Base-by-base conservation (phyloP, 2,888 invertebrate genomes). In the Chaitophorus viminalis region DNA sequence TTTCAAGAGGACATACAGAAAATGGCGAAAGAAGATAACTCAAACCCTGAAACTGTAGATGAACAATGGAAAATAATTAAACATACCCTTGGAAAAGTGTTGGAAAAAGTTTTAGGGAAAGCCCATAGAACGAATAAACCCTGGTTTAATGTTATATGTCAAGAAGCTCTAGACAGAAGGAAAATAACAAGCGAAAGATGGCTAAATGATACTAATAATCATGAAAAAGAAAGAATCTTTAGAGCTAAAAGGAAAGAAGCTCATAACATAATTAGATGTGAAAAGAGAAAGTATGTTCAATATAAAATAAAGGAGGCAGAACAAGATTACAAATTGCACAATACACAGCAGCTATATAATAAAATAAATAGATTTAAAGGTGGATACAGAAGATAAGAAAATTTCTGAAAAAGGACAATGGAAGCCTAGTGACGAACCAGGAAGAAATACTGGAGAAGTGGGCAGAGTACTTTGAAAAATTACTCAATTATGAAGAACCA, bases 101-200 rank as follows among this genome's bases (percentile, higher is more conserved):
- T 72, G 11, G 82, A 54, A 52, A 31, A 82, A 52, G 18, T 82
- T 8, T 52, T 82, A 46, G 82, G 74, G 17, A 75, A 75, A 39
- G n/a, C n/a, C 54, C 74, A 75, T 6, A 11, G 60, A 75, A 14
- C 74, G 0, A 82, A 72, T 72, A 82, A 83, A 21, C 74, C 33
- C 29, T 75, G 75, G 75, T 83, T 83, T 60, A 83, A 83, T 1
- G 36, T 74, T 75, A 60, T 60, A n/a, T 75, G 54, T 1, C 18
- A 75, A 74, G 60, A 82, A 82, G 74, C 82, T 25, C 9, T 74
- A 82, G 74, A 54, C 33, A 82, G 72, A 82, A 82, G 74, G 74
- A 82, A 82, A 1, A 33, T 74, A n/a, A 36, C 54, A 60, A 83
- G 82, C 74, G 36, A 54, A 75, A 83, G 33, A 83, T 83, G 33